phyloP scores from a whole-genome alignment of 1,140 invertebrate species.

The Bombus ignitus region DNA sequence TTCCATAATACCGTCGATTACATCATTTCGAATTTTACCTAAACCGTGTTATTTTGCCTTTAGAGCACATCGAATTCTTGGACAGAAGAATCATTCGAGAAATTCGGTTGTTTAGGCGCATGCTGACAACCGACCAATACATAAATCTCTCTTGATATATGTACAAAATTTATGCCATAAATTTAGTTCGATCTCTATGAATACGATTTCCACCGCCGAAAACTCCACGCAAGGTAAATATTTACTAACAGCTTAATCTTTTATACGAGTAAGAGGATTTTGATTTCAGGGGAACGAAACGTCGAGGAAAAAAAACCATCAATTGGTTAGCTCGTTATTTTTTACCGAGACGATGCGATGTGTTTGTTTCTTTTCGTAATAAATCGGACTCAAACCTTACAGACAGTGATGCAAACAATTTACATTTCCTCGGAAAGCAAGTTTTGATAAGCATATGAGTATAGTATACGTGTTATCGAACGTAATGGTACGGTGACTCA shows the following conservation, averaged over 20 bases:
- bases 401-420: background rate
- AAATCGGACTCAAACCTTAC: background rate
- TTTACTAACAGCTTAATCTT: background rate
- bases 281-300: background rate
- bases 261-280: background rate
- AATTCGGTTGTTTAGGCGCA: background rate
- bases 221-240: background rate
- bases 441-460: slow-evolving; percentile 29
- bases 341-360: background rate
- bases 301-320: background rate
- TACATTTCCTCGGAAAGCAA: background rate
- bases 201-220: background rate
- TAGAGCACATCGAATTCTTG: background rate
- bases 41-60: too few relatives aligned
- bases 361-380: too few relatives aligned
- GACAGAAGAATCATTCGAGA: background rate
- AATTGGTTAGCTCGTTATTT: background rate
- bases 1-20: background rate
- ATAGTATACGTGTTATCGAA: background rate
- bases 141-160: background rate
- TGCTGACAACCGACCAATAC: too few relatives aligned
- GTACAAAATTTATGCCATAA: background rate
- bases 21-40: background rate
- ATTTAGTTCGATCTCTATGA: background rate
- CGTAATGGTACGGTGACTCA: background rate